These are phyloP conservation scores for Periplaneta americana DNA, from an alignment of 1,140 invertebrate species.

Conservation along the genomic window DNA sequence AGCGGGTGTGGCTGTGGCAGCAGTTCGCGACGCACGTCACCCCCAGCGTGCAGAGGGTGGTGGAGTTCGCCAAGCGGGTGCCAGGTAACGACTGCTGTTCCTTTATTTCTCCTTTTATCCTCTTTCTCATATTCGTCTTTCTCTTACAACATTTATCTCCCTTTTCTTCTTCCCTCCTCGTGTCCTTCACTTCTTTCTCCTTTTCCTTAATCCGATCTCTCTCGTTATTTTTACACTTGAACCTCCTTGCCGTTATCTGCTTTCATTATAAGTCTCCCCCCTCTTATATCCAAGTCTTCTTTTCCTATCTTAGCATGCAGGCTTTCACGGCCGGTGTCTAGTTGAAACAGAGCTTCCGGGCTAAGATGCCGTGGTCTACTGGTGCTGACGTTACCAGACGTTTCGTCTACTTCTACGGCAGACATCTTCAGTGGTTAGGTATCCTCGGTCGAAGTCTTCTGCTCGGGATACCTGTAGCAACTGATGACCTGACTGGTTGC, in stretches of 20 bases:
- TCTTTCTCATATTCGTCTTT: background rate
- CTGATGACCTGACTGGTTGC: too few relatives aligned
- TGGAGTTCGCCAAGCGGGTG: conserved; percentile 89
- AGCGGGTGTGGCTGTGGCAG: conserved; percentile 70
- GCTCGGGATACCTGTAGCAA: too few relatives aligned
- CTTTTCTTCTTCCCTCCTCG: background rate
- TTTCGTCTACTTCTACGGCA: too few relatives aligned
- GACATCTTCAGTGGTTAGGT: too few relatives aligned
- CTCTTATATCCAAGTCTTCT: background rate
- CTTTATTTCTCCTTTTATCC: background rate
- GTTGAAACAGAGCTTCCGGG: too few relatives aligned
- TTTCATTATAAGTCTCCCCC: background rate
- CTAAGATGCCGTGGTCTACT: too few relatives aligned
- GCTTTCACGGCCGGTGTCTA: too few relatives aligned
- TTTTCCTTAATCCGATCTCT: background rate
- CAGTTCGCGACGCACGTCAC: conserved; percentile 73
- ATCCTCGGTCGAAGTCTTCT: too few relatives aligned
- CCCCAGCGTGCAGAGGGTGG: conserved; percentile 83
- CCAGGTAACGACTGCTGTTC: conserved; percentile 46
- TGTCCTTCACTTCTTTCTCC: background rate
- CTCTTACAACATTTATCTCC: background rate
- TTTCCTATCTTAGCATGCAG: too few relatives aligned
- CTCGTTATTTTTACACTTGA: background rate
- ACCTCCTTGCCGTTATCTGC: background rate
- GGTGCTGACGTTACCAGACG: too few relatives aligned